A percentile compares a stretch with the other conserved stretches of the same genome.
Evolutionary conservation across 2,888 invertebrate species (phyloP).

Genomic region (Tipula unca): DNA sequence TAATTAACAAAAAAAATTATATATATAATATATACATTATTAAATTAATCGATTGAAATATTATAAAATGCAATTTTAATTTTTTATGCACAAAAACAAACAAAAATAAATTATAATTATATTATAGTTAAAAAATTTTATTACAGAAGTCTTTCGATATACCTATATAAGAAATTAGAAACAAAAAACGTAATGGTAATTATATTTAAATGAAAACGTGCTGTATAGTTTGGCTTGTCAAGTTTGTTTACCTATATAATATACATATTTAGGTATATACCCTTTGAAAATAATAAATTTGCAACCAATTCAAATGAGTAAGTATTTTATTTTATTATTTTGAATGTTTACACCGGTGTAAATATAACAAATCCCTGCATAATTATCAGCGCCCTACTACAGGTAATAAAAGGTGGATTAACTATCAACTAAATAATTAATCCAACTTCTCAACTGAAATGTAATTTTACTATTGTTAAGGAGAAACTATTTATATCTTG

Average conservation of each 20-base stretch:
- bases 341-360: too few species aligned
- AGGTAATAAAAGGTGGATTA: too few species aligned
- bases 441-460: too few species aligned
- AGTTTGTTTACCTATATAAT: too few species aligned
- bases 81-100: conserved; percentile 2
- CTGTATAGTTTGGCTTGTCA: background rate
- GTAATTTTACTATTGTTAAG: too few species aligned
- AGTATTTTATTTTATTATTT: background rate
- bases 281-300: background rate
- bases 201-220: background rate
- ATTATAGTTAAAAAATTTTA: background rate
- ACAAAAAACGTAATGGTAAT: background rate
- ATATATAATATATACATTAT: background rate
- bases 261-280: background rate
- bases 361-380: too few species aligned
- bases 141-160: background rate
- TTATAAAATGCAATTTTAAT: conserved; percentile 10
- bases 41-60: background rate
- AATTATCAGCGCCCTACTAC: too few species aligned
- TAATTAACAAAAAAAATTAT: background rate
- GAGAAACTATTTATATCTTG: too few species aligned
- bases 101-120: background rate
- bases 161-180: background rate
- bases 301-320: background rate
- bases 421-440: too few species aligned